A percentile compares a stretch with the other conserved stretches of the same genome.
phyloP scores from a whole-genome alignment of 2,888 invertebrate species.

The Agrilus mali region DNA sequence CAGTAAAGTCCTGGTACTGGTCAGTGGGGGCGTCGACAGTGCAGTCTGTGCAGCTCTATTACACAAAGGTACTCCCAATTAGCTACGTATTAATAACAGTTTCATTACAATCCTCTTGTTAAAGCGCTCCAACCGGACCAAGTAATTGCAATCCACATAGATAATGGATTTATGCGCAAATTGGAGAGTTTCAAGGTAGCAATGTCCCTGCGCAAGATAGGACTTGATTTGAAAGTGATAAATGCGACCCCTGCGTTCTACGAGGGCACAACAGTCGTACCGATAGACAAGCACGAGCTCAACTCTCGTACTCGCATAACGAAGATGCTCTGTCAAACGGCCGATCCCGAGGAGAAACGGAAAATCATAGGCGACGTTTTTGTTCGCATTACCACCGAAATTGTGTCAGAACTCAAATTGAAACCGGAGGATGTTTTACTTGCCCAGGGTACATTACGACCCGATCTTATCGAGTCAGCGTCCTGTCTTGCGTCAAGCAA shows the following conservation, averaged over 20 bases:
- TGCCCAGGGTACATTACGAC: conserved; percentile 91
- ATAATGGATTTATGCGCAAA: conserved; percentile 98
- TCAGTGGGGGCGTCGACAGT: conserved; percentile 98
- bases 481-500: conserved; percentile 66
- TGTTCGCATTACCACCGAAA: conserved; percentile 84
- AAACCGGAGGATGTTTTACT: conserved; percentile 86
- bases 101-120: too few relatives aligned
- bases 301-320: conserved; percentile 53
- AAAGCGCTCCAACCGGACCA: conserved; percentile 74
- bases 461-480: conserved; percentile 97
- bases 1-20: conserved; percentile 80
- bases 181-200: conserved; percentile 85
- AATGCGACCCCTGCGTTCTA: conserved; percentile 61
- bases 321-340: conserved; percentile 71
- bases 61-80: conserved; percentile 39
- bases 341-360: conserved; percentile 94
- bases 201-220: conserved; percentile 67
- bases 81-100: too few relatives aligned
- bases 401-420: conserved; percentile 74
- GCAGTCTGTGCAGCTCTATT: conserved; percentile 97
- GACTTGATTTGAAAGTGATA: conserved; percentile 62
- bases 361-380: conserved; percentile 99
- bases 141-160: conserved; percentile 93
- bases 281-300: conserved; percentile 36
- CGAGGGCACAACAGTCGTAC: conserved; percentile 73